Conservation (phyloP, 2,113 vertebrate genomes). For the Australoheros scitulus region DNA sequence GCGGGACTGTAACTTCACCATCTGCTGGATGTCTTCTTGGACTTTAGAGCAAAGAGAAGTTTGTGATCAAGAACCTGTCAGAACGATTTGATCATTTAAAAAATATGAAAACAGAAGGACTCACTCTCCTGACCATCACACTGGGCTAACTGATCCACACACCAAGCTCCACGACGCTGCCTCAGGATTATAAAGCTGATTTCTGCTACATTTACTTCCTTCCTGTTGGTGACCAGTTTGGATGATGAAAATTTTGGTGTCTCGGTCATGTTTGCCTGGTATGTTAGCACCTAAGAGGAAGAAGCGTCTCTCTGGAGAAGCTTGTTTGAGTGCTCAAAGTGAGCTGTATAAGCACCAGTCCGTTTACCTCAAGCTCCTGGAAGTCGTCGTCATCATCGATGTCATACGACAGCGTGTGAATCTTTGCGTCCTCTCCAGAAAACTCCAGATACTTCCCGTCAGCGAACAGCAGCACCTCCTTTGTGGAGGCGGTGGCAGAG, state of each 20-base stretch:
- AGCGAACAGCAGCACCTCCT: constrained; percentile 83
- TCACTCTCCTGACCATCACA: not conserved
- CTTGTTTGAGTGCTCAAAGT: not conserved
- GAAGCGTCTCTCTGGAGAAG: not conserved
- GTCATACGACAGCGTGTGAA: constrained; percentile 91
- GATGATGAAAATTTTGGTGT: not conserved
- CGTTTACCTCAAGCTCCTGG: constrained; percentile 90
- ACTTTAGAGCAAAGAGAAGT: not conserved
- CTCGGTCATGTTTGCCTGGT: not conserved
- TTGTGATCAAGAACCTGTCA: not conserved
- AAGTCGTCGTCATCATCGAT: constrained; percentile 92
- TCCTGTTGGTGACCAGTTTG: not conserved
- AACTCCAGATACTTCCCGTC: constrained; percentile 89
- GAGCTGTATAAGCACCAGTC: no score
- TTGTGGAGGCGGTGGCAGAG: constrained; percentile 77
- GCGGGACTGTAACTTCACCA: not conserved
- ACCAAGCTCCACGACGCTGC: not conserved
- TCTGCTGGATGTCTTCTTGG: not conserved
- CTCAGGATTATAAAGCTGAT: not conserved
- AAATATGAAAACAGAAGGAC: not conserved
- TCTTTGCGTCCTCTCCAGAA: constrained; percentile 85
- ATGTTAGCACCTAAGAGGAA: not conserved
- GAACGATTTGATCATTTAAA: no score
- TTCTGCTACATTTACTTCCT: not conserved
- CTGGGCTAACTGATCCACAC: not conserved